Base-by-base conservation (phyloP, 64 coral and sea anemone genomes). In the Catalaphyllia jardinei region DNA sequence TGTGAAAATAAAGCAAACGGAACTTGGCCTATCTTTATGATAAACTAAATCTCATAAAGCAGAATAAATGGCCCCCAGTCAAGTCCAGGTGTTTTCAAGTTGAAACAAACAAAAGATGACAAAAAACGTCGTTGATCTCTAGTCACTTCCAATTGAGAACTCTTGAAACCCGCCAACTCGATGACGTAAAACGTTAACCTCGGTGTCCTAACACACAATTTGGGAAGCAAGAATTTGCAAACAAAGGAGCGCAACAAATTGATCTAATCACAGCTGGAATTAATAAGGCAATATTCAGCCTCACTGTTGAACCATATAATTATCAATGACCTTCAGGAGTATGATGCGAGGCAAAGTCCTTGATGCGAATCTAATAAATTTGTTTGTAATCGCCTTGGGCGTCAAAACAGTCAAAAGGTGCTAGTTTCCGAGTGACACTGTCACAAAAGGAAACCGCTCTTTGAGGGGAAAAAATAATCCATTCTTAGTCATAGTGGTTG, bases 361-460 rank as follows among this genome's bases (percentile, higher is more conserved):
- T 71, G 19, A 22, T 39, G 80, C 10, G 31, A 83, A 67, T 83
- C 31, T 11, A 38, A 83, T 35, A 51, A 16, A 17, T 71, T 85
- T 85, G 81, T 85, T 85, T 85, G 81, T 2, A 60, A 82, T 65
- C 17, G 31, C 29, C 35, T n/a, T 83, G 59, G 15, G 39, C 15
- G 28, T 85, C 81, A 85, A 85, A n/a, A 25, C n/a, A 17, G 38
- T 71, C 25, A 50, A 85, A 85, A 31, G 65, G 20, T 16, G 63
- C 31, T 69, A 71, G 62, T 71, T 85, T 85, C 46, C 63, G 10
- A 71, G 39, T 71, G 33, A 65, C 62, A 10, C 20, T 38, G 31
- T 71, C 17, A 85, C 62, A 85, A 51, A 85, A 85, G 22, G 71
- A 24, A 65, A 9, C 24, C 13, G 60, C 31, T 12, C 63, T 51